Percentiles rank a stretch among this genome's conserved stretches.
phyloP scores from a whole-genome alignment of 2,888 invertebrate genomes.

The Lepeophtheirus nordmannii region DNA sequence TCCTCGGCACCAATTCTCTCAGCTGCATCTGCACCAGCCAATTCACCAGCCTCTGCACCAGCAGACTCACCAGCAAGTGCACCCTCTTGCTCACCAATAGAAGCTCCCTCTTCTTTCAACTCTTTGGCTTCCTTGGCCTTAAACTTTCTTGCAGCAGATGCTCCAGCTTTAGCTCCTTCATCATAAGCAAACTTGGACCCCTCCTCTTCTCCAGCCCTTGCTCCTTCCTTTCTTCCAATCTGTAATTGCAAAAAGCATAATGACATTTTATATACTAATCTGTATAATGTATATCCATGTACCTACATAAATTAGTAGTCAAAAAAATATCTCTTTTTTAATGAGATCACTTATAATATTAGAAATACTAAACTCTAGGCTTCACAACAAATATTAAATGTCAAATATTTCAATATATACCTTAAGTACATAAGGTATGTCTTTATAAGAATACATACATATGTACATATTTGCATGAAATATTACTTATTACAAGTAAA shows the following conservation, averaged over 20 bases:
- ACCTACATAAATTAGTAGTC: no score
- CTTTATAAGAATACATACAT: no score
- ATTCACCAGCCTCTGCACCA: conserved; percentile 19
- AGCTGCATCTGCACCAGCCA: conserved; percentile 24
- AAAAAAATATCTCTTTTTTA: no score
- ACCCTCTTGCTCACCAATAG: conserved; percentile 15
- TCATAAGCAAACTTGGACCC: conserved; percentile 21
- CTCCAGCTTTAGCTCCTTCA: conserved; percentile 23
- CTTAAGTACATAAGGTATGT: no score
- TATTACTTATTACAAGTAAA: no score
- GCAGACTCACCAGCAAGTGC: conserved; percentile 20
- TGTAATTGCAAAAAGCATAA: not conserved
- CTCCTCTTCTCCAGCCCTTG: conserved; percentile 22
- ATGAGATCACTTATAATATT: no score
- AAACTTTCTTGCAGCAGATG: conserved; percentile 19
- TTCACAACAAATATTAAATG: no score
- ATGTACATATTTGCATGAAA: no score
- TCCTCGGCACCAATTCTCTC: conserved; percentile 21
- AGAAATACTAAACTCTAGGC: no score
- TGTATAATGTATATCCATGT: not conserved
- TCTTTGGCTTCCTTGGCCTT: conserved; percentile 16
- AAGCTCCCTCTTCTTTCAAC: conserved; percentile 13
- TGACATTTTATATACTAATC: not conserved
- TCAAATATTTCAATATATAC: no score
- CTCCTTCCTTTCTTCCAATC: conserved; percentile 8